phyloP scores from a whole-genome alignment of 1,140 invertebrate genomes.

The Kradibia gibbosae region DNA sequence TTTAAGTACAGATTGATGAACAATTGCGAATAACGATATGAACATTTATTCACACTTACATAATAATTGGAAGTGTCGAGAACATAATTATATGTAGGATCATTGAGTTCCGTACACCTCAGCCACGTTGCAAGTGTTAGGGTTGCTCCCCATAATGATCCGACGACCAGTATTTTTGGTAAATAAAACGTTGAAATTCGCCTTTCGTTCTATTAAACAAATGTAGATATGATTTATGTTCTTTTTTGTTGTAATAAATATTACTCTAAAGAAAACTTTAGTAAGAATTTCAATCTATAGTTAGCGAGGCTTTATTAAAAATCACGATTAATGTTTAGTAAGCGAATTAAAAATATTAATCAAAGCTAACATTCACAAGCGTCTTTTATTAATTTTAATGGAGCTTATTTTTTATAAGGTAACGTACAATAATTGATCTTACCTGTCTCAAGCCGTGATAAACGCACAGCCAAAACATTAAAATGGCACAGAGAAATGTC shows the following conservation, averaged over 20 bases:
- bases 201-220: constrained; percentile 83
- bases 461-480: constrained; percentile 95
- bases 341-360: no score
- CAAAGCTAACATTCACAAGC: no score
- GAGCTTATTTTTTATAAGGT: not conserved
- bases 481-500: constrained; percentile 87
- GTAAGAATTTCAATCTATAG: no score
- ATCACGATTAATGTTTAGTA: no score
- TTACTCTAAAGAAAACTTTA: no score
- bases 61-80: constrained; percentile 91
- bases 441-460: constrained; percentile 96
- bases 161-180: constrained; percentile 91
- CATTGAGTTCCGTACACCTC: constrained; percentile 88
- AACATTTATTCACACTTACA: constrained; percentile 73
- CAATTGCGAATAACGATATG: not conserved
- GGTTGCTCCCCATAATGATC: constrained; percentile 89
- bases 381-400: not conserved
- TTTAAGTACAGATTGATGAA: not conserved
- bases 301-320: no score
- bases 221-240: constrained; percentile 31
- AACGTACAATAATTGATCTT: constrained; percentile 48
- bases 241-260: not conserved
- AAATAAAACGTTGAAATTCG: constrained; percentile 90
- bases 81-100: constrained; percentile 94
- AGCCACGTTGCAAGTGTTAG: constrained; percentile 91